These are phyloP conservation scores for Tetramorium alpestre DNA, from an alignment of 1,140 invertebrate genomes.

Conservation along the genomic window DNA sequence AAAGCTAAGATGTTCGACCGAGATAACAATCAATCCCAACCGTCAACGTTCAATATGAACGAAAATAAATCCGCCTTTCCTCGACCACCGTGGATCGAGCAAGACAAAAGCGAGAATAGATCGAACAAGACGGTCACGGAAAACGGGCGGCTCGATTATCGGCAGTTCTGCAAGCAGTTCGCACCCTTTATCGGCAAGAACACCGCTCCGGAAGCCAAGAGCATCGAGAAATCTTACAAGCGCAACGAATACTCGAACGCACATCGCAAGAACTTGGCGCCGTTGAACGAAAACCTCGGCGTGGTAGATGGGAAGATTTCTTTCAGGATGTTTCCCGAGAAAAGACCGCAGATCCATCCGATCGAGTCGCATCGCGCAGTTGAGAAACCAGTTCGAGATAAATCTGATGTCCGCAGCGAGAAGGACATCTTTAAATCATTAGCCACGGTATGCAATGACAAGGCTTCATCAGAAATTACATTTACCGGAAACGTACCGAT, in stretches of 20 bases:
- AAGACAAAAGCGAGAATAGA: slow-evolving; percentile 40
- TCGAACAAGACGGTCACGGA: slow-evolving; percentile 58
- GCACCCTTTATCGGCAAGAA: slow-evolving; percentile 66
- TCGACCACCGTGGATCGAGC: slow-evolving; percentile 69
- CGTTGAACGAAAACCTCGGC: not conserved
- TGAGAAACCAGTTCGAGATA: not conserved
- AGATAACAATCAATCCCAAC: slow-evolving; percentile 17
- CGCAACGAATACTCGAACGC: slow-evolving; percentile 1
- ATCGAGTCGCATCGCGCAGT: not conserved
- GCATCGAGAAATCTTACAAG: slow-evolving; percentile 39
- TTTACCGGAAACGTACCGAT: not conserved
- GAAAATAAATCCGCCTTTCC: slow-evolving; percentile 44
- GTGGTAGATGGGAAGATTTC: slow-evolving; percentile 63
- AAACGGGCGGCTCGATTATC: slow-evolving; percentile 75
- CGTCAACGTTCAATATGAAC: not conserved
- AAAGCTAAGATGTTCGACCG: slow-evolving; percentile 82
- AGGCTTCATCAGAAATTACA: not conserved
- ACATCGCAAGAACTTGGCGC: slow-evolving; percentile 29
- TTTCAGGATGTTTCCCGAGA: slow-evolving; percentile 48
- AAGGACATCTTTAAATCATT: not conserved
- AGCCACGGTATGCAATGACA: not conserved
- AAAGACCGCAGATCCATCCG: not conserved
- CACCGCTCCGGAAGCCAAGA: not conserved
- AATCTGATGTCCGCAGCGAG: not conserved
- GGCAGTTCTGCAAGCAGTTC: slow-evolving; percentile 78